Percentiles rank a stretch among this genome's conserved stretches.
phyloP scores from a whole-genome alignment of 2,797 vertebrate species.

The Takifugu rubripes region DNA sequence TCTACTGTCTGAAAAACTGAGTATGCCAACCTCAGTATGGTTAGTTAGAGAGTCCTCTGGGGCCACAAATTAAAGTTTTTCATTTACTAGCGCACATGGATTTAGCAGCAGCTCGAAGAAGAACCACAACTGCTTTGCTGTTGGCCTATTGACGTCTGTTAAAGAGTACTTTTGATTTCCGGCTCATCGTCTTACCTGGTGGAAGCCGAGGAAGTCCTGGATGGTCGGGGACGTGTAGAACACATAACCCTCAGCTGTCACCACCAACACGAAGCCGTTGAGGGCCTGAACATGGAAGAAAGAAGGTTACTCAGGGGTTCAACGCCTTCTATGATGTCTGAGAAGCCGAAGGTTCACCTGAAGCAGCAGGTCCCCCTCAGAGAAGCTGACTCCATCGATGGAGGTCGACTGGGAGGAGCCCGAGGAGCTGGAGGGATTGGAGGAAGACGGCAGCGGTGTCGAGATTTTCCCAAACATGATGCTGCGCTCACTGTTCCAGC shows the following conservation, averaged over 20 bases:
- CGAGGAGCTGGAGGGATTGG: background rate
- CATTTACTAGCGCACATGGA: background rate
- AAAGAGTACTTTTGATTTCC: too few species aligned
- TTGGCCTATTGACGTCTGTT: background rate
- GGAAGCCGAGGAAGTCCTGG: conserved; percentile 84
- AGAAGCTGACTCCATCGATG: conserved; percentile 72
- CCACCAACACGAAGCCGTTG: conserved; percentile 81
- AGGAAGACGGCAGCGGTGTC: background rate
- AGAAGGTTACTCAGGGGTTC: background rate
- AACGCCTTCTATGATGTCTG: background rate
- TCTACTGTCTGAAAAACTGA: too few species aligned
- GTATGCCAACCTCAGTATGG: too few species aligned
- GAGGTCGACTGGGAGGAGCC: conserved; percentile 26
- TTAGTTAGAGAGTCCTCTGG: too few species aligned
- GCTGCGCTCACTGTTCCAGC: conserved; percentile 39
- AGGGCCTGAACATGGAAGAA: conserved; percentile 65
- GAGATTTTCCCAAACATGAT: conserved; percentile 42
- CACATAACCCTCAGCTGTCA: conserved; percentile 78
- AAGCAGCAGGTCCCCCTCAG: conserved; percentile 74
- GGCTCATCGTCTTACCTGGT: conserved; percentile 66
- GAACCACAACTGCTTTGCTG: too few species aligned
- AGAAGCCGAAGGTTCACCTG: conserved; percentile 46
- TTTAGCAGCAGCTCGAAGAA: background rate
- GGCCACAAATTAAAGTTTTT: too few species aligned
- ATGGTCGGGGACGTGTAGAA: conserved; percentile 81